phyloP scores from a whole-genome alignment of 2,113 vertebrate species.

The Podilymbus podiceps region DNA sequence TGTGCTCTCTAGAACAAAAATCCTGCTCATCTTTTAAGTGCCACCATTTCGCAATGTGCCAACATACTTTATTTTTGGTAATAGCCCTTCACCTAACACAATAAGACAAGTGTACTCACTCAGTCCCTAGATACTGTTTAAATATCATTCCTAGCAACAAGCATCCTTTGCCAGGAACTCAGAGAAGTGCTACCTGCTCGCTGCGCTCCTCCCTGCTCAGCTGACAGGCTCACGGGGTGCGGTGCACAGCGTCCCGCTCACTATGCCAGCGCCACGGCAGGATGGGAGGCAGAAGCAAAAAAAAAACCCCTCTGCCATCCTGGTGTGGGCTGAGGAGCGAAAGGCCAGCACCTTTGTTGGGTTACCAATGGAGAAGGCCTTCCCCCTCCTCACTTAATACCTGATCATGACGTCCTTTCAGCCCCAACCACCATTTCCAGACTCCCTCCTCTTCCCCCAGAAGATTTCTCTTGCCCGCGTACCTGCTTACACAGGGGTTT shows the following conservation, averaged over 20 bases:
- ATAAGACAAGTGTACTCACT: not conserved
- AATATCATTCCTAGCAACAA: not conserved
- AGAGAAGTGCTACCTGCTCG: not conserved
- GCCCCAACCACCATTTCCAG: not conserved
- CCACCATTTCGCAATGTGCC: not conserved
- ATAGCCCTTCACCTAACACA: constrained; percentile 19
- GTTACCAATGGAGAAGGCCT: not conserved
- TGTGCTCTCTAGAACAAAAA: not conserved
- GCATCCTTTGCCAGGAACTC: not conserved
- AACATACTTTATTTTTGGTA: constrained; percentile 15
- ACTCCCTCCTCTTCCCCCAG: not conserved
- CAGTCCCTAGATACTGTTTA: not conserved
- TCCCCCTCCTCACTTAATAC: not conserved
- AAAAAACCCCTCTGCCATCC: not conserved
- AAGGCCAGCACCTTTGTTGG: no score
- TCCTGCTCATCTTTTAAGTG: not conserved
- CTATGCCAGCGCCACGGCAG: not conserved
- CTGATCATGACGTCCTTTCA: rapidly evolving
- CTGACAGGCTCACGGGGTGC: not conserved
- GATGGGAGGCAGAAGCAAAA: not conserved
- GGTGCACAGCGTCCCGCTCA: rapidly evolving
- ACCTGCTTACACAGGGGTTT: not conserved
- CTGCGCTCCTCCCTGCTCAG: not conserved
- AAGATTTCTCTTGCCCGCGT: not conserved
- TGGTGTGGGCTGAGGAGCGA: rapidly evolving